Base-by-base conservation (phyloP, 2,888 invertebrate species). In the Leptothorax acervorum region DNA sequence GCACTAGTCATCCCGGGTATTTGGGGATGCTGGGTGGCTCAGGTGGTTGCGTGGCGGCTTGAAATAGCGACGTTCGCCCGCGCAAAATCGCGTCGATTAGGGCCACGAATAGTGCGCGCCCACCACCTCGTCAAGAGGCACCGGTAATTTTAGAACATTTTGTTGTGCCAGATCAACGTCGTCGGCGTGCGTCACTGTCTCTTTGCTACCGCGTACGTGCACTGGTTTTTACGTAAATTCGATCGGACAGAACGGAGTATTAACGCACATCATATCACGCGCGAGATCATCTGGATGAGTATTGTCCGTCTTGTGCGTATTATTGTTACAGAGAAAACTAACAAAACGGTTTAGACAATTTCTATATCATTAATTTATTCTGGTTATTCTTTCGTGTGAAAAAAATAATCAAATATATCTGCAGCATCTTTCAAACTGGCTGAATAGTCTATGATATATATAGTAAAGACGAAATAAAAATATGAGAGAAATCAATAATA, bases 11-110 rank as follows among this genome's bases (percentile, higher is more conserved):
- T 92, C 90, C 89, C 91, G 91, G 92, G 91, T 93, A 93, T 94
- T 94, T 93, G 93, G 93, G 93, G 93, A 93, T 92, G 92, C 90
- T 93, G 92, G 92, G 89, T 91, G 91, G 92, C 93, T 94, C 94
- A 94, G 94, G 94, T 94, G 94, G 94, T 94, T 94, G 94, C 94
- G 94, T 94, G 94, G 94, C 93, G 92, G 90, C 93, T 90, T 87
- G 90, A 94, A 94, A 94, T 94, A 94, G 92, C 89, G 88, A 57
- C 89, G 87, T 85, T 94, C 94, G 94, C 94, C 94, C 94, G 94
- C 94, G 94, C 94, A 94, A 94, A 94, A 92, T 89, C 92, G 91
- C 92, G 89, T 91, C 91, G 91, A 92, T 91, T 92, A 89, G 92
- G 89, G 92, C 92, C 93, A 89, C 92, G 93, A 94, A 94, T 94